phyloP scores from a whole-genome alignment of 2,888 invertebrate species.

The Trachelus troglodyta region DNA sequence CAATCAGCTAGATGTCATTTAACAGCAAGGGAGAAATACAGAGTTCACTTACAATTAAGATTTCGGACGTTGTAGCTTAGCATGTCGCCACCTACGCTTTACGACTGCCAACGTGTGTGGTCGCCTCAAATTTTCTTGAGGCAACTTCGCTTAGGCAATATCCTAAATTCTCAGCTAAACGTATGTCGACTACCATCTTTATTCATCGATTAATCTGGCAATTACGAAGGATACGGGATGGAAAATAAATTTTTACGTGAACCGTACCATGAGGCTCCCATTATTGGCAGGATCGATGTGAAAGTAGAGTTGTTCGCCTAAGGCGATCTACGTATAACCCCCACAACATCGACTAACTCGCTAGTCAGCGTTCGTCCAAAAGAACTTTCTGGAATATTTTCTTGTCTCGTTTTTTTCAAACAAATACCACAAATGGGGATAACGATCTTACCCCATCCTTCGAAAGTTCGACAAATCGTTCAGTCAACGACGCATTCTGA shows the following conservation, averaged over 20 bases:
- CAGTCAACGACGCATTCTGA: neutral
- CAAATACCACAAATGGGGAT: neutral
- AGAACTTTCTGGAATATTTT: neutral
- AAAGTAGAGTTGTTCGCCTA: neutral
- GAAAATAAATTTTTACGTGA: neutral
- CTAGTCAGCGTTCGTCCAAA: neutral
- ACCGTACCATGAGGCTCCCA: neutral
- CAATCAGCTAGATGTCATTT: neutral
- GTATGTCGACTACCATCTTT: slow-evolving; percentile 1
- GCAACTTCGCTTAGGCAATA: neutral
- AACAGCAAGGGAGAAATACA: neutral
- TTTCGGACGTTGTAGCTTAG: slow-evolving; percentile 1
- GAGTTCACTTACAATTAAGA: neutral
- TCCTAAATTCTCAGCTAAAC: neutral
- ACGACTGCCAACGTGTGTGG: neutral
- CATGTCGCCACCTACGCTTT: neutral
- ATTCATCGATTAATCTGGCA: neutral
- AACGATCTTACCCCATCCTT: neutral
- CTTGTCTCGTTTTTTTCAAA: neutral
- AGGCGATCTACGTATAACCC: neutral
- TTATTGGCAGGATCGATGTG: neutral
- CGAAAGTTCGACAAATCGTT: neutral
- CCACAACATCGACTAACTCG: neutral
- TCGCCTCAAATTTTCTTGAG: neutral
- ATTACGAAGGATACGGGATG: slow-evolving; percentile 1